These are phyloP conservation scores for Esox niger DNA, from an alignment of 2,113 vertebrate genomes.

Conservation along the genomic window DNA sequence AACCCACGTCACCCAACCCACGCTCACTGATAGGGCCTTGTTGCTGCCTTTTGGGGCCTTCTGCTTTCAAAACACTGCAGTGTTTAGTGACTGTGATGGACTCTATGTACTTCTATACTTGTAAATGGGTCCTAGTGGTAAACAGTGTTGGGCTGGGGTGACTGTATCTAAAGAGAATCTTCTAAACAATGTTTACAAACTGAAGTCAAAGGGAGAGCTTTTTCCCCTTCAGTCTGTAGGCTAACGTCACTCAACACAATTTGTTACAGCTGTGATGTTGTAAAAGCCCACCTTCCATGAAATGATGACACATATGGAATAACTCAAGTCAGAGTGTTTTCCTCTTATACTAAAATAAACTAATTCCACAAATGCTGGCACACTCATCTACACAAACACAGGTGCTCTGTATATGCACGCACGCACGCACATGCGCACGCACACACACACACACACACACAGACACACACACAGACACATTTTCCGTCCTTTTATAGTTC, in stretches of 20 bases:
- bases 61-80: conserved; percentile 30
- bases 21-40: conserved; percentile 2
- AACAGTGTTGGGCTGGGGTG: conserved; percentile 18
- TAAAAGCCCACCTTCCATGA: not conserved
- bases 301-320: not conserved
- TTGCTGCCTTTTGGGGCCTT: conserved; percentile 19
- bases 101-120: not conserved
- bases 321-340: not conserved
- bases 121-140: conserved; percentile 5
- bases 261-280: not conserved
- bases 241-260: not conserved
- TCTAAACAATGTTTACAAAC: no score
- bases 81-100: conserved; percentile 28
- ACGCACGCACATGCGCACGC: no score
- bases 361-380: no score
- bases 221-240: not conserved
- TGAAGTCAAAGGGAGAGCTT: not conserved
- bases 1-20: conserved; percentile 19
- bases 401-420: no score
- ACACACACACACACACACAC: no score
- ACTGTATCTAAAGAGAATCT: not conserved
- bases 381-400: no score
- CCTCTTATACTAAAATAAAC: no score
- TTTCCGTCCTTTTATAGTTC: not conserved
- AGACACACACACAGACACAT: no score